Percentiles rank a stretch among this genome's conserved stretches.
These are phyloP conservation scores for Bombyx huttoni DNA, from an alignment of 2,888 invertebrate genomes.

Conservation along the genomic window DNA sequence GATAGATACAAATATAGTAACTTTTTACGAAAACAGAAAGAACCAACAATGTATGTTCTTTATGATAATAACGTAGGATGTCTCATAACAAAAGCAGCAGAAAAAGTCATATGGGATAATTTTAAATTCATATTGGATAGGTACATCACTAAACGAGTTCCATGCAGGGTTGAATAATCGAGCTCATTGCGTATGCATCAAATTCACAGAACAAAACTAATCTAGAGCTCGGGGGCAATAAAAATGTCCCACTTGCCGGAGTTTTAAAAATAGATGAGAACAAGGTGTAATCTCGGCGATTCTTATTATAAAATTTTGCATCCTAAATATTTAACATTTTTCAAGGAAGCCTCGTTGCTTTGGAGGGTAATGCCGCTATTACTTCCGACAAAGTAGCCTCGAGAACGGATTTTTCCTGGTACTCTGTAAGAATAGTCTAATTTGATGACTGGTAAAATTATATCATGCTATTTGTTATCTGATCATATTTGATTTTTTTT, in stretches of 20 bases:
- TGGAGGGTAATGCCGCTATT: slow-evolving; percentile 42
- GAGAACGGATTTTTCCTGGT: slow-evolving; percentile 13
- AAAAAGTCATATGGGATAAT: slow-evolving; percentile 32
- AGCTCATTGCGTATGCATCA: slow-evolving; percentile 70
- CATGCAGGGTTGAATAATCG: slow-evolving; percentile 59
- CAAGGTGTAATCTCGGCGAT: slow-evolving; percentile 66
- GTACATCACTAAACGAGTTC: slow-evolving; percentile 39
- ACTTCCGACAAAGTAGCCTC: slow-evolving; percentile 37
- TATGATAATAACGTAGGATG: background rate
- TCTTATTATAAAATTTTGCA: slow-evolving; percentile 67
- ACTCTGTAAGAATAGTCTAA: slow-evolving; percentile 18
- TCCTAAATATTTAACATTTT: slow-evolving; percentile 62
- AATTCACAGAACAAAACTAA: slow-evolving; percentile 70
- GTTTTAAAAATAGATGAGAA: slow-evolving; percentile 62
- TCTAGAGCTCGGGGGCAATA: slow-evolving; percentile 63
- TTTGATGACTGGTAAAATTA: slow-evolving; percentile 1
- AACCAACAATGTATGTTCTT: background rate
- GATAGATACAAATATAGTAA: too few relatives aligned
- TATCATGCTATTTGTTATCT: background rate
- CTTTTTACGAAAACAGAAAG: background rate
- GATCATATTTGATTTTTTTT: background rate
- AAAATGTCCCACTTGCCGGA: slow-evolving; percentile 63
- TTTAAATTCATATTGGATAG: slow-evolving; percentile 45
- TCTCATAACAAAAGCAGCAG: slow-evolving; percentile 1
- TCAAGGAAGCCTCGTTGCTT: slow-evolving; percentile 27